Evolutionary conservation across 2,113 vertebrate genomes (phyloP).

Genomic region (Pogonocichla stellata): DNA sequence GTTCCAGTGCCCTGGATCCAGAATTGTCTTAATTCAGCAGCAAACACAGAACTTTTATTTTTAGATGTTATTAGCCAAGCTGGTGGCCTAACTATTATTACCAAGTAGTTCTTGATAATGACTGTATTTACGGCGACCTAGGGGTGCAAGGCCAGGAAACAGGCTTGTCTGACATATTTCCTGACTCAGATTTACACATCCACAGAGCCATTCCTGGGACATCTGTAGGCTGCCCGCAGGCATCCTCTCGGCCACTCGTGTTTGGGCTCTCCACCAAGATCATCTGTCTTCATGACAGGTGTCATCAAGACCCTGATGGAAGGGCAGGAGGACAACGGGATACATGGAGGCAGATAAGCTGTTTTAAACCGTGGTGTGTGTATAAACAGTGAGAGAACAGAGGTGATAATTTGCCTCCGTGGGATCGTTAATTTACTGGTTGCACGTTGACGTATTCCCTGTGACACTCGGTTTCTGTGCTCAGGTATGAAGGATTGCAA

Average conservation of each 20-base stretch:
- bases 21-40: neutral
- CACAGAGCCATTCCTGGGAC: neutral
- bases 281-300: slow-evolving; percentile 43
- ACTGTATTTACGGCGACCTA: neutral
- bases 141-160: slow-evolving; percentile 59
- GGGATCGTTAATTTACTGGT: neutral
- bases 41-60: neutral
- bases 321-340: neutral
- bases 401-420: neutral
- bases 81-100: neutral
- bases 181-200: slow-evolving; percentile 18
- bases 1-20: neutral
- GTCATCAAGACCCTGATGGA: neutral
- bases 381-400: neutral
- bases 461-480: neutral
- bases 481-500: neutral
- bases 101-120: neutral
- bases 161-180: slow-evolving; percentile 53
- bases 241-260: neutral
- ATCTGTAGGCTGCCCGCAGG: slow-evolving; percentile 6
- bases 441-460: neutral
- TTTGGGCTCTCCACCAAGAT: neutral
- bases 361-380: neutral
- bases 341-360: neutral
- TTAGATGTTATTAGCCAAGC: neutral